phyloP scores from a whole-genome alignment of 2,113 vertebrate genomes.

The Mus spicilegus region DNA sequence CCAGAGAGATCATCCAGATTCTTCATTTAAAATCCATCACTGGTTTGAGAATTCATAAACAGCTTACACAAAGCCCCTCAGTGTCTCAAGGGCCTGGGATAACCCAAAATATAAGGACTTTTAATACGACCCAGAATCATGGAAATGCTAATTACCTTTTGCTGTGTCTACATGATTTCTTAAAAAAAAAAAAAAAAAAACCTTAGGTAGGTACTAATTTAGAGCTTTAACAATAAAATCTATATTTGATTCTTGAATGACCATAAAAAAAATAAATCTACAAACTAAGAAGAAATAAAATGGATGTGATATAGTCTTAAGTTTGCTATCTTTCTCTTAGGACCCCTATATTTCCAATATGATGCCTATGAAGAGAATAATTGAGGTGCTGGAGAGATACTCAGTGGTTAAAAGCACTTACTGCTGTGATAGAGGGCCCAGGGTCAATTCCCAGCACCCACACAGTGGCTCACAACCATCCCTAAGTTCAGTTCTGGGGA shows the following conservation, averaged over 20 bases:
- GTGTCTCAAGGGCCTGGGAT: not conserved
- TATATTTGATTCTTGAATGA: slow-evolving; percentile 44
- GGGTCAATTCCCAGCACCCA: not conserved
- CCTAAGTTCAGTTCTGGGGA: not conserved
- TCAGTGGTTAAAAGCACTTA: not conserved
- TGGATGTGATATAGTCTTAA: not conserved
- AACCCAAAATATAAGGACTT: slow-evolving; percentile 1
- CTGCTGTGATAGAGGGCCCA: not conserved
- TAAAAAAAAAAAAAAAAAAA: not conserved
- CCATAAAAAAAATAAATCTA: not conserved
- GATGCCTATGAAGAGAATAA: not conserved
- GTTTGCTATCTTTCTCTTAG: not conserved
- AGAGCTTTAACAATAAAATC: slow-evolving; percentile 42
- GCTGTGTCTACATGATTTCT: not conserved
- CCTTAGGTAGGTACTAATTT: slow-evolving; percentile 13
- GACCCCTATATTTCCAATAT: not conserved
- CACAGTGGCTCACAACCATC: not conserved
- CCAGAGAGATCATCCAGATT: not conserved
- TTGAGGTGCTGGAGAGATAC: not conserved
- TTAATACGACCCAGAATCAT: not conserved
- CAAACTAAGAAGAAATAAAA: slow-evolving; percentile 48
- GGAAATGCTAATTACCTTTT: slow-evolving; percentile 1
- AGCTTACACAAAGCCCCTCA: not conserved
- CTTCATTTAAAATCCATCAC: slow-evolving; percentile 31
- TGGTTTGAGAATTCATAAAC: slow-evolving; percentile 9